Conservation (phyloP, 2,888 invertebrate species). For the Elaeidobius kamerunicus region DNA sequence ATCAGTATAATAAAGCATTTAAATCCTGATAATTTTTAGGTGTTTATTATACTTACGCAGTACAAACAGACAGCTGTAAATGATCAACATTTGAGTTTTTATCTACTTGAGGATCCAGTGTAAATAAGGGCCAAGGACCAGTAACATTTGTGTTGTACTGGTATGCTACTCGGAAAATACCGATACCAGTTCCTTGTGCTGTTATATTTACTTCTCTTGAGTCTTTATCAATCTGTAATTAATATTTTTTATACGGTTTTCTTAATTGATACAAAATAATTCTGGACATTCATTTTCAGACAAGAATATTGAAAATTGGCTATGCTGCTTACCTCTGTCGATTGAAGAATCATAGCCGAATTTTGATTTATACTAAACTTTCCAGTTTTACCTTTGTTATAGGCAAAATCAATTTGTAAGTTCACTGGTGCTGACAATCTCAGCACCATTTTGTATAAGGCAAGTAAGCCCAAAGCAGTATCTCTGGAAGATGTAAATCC, state of each 20-base stretch:
- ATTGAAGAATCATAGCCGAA: slow-evolving; percentile 80
- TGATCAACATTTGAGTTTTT: slow-evolving; percentile 73
- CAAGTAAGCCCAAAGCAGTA: slow-evolving; percentile 71
- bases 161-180: slow-evolving; percentile 74
- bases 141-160: slow-evolving; percentile 83
- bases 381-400: slow-evolving; percentile 49
- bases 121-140: slow-evolving; percentile 83
- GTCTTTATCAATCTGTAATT: slow-evolving; percentile 45
- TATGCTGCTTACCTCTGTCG: slow-evolving; percentile 60
- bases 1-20: too few species aligned
- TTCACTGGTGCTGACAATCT: slow-evolving; percentile 54
- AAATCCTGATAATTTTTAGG: too few species aligned
- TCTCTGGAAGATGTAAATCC: slow-evolving; percentile 75
- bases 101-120: slow-evolving; percentile 81
- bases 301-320: too few species aligned
- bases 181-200: slow-evolving; percentile 78
- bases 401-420: slow-evolving; percentile 46
- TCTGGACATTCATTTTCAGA: too few species aligned
- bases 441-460: slow-evolving; percentile 64
- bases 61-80: slow-evolving; percentile 78
- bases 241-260: not conserved
- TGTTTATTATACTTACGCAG: slow-evolving; percentile 61
- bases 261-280: too few species aligned
- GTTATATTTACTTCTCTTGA: slow-evolving; percentile 67
- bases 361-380: slow-evolving; percentile 70